Evolutionary conservation across 2,797 vertebrate genomes (phyloP), one percentile per base, ranked within the genome.

Genomic region (Ceryle rudis): DNA sequence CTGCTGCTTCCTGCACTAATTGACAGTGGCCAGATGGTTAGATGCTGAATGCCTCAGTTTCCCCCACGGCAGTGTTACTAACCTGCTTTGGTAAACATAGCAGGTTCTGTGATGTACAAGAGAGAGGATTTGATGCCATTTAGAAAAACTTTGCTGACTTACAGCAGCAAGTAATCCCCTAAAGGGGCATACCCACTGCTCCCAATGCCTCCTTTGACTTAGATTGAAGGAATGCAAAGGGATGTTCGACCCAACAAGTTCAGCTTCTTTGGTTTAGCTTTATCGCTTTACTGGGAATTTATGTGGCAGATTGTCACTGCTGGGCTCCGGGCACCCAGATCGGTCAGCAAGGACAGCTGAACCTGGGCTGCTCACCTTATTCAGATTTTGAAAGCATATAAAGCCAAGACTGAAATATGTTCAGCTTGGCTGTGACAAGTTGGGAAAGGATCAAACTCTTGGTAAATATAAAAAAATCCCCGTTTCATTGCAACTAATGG

Each of bases 241-340:
- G 0, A 47, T 66, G 55, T 62, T 83, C 39, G 42, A 71, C 17
- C 6, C 26, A 42, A 41, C 21, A 62, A 25, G 3, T 65, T 78
- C 75, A 47, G 6, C 22, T 93, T 66, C 13, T 35, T 86, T n/a
- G 61, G 42, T 84, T 87, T 26, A 72, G 18, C 6, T 80, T 89
- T 84, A 37, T 66, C 17, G 8, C 9, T 82, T 80, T 21, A 39
- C 7, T 44, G 29, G 42, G 37, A 81, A 58, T 86, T 84, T 51
- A 41, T 14, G 35, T 52, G 31, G 12, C 42, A 75, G 42, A 57
- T 51, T 42, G 54, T 69, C 31, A n/a, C 47, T 51, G 23, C 44
- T 71, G 64, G 73, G 64, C 71, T 79, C 33, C 0, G 5, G 15
- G 44, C 0, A 0, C 61, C 89, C 41, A 61, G 18, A 25, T 4